Evolutionary conservation across 2,113 vertebrate species (phyloP).

Genomic region (Emydocephalus ijimae): DNA sequence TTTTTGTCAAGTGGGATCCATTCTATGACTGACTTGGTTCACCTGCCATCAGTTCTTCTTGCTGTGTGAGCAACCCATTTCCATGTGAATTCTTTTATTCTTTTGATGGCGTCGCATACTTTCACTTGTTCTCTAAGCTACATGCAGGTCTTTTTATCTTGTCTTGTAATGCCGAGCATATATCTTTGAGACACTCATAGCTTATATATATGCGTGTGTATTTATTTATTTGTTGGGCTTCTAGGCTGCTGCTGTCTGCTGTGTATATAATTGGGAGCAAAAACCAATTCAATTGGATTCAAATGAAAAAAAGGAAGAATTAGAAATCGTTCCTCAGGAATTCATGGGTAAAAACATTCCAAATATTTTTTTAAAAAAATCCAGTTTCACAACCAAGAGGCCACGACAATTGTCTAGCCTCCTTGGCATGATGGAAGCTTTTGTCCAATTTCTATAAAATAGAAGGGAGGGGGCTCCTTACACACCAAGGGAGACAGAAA

Average conservation of each 20-base stretch:
- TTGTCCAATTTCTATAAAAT: neutral
- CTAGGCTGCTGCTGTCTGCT: neutral
- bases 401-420: neutral
- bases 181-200: too few relatives aligned
- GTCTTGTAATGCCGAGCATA: too few relatives aligned
- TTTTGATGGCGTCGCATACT: too few relatives aligned
- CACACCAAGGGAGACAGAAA: neutral
- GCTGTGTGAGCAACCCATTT: too few relatives aligned
- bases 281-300: neutral
- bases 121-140: too few relatives aligned
- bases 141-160: too few relatives aligned
- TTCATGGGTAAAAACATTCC: neutral
- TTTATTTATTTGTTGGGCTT: neutral
- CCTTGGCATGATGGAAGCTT: neutral
- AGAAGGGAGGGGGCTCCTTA: neutral
- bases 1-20: too few relatives aligned
- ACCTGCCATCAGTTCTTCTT: too few relatives aligned
- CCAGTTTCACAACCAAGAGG: neutral
- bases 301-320: neutral
- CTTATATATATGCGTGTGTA: too few relatives aligned
- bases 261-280: neutral
- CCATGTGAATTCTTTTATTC: too few relatives aligned
- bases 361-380: neutral
- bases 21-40: too few relatives aligned
- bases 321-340: neutral